Evolutionary conservation across 1,140 invertebrate species (phyloP), one percentile per base, ranked within the genome.

Genomic region (Heliothis virescens): DNA sequence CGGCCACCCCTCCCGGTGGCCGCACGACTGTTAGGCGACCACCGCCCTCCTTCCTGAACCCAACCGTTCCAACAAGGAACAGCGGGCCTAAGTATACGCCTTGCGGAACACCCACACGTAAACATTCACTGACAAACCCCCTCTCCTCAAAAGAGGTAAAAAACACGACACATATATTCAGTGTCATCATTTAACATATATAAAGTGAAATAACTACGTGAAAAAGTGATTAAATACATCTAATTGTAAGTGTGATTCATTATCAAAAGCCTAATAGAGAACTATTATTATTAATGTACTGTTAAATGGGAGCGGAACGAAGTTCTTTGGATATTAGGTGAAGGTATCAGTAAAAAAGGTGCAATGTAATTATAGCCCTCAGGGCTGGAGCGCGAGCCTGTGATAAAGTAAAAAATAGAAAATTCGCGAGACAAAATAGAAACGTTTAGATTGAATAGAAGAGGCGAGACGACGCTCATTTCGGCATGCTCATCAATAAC

Each of bases 1-100:
- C 91, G 94, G 94, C 95, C 94, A 94, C 90, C 91, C 93, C 15
- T 94, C 93, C 76, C 90, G 94, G 92, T 95, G 94, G 88, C 92
- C 92, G 88, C 91, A 94, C 86, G 94, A 95, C 86, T 92, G 91
- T 82, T 94, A 94, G 90, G 86, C 86, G 86, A 89, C 90, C 89
- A 88, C 90, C 88, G 86, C 86, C 86, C 79, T 84, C 69, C 77
- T 82, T 83, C 82, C 78, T 52, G 82, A 82, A 79, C 79, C 78
- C 73, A 82, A 71, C 73, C 77, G 74, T 87, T 53, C 79, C 77
- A 29, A 74, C n/a, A 41, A 63, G 75, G 79, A 87, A 88, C 73
- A 85, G 52, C 65, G 87, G 89, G 82, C 84, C 87, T 78, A 89
- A 82, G 63, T 73, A 65, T 62, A 73, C 73, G 76, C 89, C 90